Evolutionary conservation across 1,140 invertebrate species (phyloP), one percentile per base, ranked within the genome.

Genomic region (Helicoverpa zea): DNA sequence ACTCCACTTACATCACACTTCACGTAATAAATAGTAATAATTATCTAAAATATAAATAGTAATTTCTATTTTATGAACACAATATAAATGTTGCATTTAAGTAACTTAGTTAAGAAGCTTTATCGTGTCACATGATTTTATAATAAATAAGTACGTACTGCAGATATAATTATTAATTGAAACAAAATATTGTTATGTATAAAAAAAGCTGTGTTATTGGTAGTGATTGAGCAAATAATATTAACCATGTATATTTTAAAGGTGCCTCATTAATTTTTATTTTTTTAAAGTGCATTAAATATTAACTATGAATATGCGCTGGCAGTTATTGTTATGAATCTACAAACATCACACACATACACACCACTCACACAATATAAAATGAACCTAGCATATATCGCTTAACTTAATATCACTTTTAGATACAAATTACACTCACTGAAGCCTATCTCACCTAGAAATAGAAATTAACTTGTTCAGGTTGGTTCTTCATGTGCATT

Each of bases 381-480:
- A 89, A 93, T 90, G 89, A 91, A 90, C 87, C 84, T 92, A 94
- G 86, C 81, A 87, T 78, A 58, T 86, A 89, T 87, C 82, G 86
- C 92, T 92, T 94, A 94, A 93, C 91, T 91, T 94, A 94, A 93
- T 95, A 94, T 94, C 92, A 94, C 92, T 93, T 93, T 90, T 88
- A 87, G 84, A 86, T 88, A 91, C 75, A 88, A 88, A 84, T 84
- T 89, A 83, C 78, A 72, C 54, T 52, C 68, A 63, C 54, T 35
- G 64, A 59, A 68, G 80, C 43, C 30, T 68, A 59, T 66, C 35
- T 49, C 76, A 56, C 70, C 63, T 61, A 70, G 47, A 63, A 14
- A 70, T 58, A 78, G 5, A 75, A 64, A 77, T 18, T 12, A 58
- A 79, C 11, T 47, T 47, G 64, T 49, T 43, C 29, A 51, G 64